A percentile compares a stretch with the other conserved stretches of the same genome.
Evolutionary conservation across 2,888 invertebrate species (phyloP).

Genomic region (Dorcus hopei): DNA sequence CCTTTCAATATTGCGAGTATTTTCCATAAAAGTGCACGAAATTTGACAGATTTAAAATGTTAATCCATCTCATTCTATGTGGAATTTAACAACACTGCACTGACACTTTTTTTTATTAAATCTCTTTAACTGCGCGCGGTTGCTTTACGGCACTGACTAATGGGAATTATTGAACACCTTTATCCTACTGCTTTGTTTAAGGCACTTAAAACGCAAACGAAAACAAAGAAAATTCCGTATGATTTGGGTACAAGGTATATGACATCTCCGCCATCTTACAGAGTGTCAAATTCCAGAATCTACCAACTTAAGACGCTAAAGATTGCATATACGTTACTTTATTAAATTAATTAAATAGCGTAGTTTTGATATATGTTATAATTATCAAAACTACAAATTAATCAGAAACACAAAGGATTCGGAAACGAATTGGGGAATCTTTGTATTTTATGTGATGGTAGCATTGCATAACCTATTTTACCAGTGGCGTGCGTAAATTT

Average conservation of each 20-base stretch:
- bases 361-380: too few relatives aligned
- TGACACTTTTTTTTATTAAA: constrained; percentile 27
- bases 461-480: too few relatives aligned
- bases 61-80: constrained; percentile 46
- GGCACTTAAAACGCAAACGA: constrained; percentile 45
- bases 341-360: too few relatives aligned
- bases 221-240: constrained; percentile 51
- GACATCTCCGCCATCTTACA: constrained; percentile 44
- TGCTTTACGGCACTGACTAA: constrained; percentile 15
- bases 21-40: constrained; percentile 38
- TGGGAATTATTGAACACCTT: constrained; percentile 15
- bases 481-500: too few relatives aligned
- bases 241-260: constrained; percentile 48
- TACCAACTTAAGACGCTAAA: constrained; percentile 35
- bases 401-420: too few relatives aligned
- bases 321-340: not conserved
- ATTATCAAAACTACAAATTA: constrained; percentile 1
- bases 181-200: constrained; percentile 32
- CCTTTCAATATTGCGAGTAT: constrained; percentile 40
- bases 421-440: too few relatives aligned
- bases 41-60: constrained; percentile 45
- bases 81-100: constrained; percentile 44
- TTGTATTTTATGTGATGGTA: too few relatives aligned
- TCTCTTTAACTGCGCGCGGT: constrained; percentile 1
- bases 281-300: constrained; percentile 50